These are phyloP conservation scores for Dreissena rostriformis DNA, from an alignment of 1,140 invertebrate species.

Conservation along the genomic window DNA sequence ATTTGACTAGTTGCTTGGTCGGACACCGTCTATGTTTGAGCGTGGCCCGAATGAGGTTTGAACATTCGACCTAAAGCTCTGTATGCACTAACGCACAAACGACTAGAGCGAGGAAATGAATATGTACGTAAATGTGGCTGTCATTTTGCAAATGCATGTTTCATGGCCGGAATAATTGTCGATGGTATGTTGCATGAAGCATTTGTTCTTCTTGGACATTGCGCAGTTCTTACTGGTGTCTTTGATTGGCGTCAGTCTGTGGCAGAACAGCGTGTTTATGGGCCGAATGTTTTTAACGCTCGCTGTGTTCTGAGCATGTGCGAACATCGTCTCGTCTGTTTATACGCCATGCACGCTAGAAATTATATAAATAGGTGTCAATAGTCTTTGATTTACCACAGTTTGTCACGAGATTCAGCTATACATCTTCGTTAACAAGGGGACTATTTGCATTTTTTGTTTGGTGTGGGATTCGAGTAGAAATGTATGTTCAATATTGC, in stretches of 20 bases:
- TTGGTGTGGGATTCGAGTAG: background rate
- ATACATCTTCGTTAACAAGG: conserved; percentile 17
- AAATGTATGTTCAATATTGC: background rate
- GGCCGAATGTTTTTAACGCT: background rate
- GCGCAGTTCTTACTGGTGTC: background rate
- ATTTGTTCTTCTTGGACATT: background rate
- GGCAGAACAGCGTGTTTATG: conserved; percentile 13
- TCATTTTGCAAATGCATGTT: too few relatives aligned
- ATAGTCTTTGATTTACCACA: background rate
- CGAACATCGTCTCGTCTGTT: background rate
- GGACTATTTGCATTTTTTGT: background rate
- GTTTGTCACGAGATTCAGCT: background rate
- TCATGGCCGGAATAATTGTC: background rate
- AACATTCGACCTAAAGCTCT: too few relatives aligned
- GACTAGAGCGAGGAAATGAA: too few relatives aligned
- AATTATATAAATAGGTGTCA: conserved; percentile 38
- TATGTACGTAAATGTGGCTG: too few relatives aligned
- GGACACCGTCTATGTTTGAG: too few relatives aligned
- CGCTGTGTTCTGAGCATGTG: background rate
- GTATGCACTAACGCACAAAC: too few relatives aligned
- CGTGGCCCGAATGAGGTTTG: too few relatives aligned
- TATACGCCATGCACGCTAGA: conserved; percentile 16
- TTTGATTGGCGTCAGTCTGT: background rate
- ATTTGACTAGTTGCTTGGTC: too few relatives aligned
- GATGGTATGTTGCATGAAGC: background rate